Conservation (phyloP, 2,888 invertebrate genomes). For the Ceraclea dissimilis region DNA sequence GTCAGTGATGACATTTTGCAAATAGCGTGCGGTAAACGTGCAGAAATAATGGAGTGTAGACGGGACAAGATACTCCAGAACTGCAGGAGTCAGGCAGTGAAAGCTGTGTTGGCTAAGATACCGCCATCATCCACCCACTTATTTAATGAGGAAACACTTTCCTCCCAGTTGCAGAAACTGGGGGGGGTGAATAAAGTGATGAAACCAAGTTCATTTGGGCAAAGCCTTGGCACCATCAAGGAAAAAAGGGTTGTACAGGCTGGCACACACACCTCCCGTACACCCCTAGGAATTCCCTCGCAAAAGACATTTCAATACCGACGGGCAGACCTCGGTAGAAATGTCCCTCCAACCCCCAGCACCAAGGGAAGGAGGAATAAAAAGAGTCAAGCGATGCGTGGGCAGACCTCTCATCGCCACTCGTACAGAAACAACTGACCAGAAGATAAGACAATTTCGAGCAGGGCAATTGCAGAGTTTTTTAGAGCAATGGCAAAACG, state of each 20-base stretch:
- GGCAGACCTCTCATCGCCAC: slow-evolving; percentile 2
- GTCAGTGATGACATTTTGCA: background rate
- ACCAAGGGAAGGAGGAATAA: background rate
- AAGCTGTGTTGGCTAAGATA: background rate
- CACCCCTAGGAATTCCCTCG: background rate
- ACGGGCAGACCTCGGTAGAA: background rate
- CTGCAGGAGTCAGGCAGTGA: background rate
- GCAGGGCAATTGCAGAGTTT: background rate
- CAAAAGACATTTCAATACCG: background rate
- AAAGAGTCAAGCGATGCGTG: background rate
- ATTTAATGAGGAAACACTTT: background rate
- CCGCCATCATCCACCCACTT: background rate
- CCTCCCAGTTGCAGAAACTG: background rate
- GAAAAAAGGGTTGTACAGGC: background rate
- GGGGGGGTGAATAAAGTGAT: background rate
- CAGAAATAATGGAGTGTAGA: background rate
- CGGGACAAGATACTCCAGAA: background rate
- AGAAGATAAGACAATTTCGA: background rate
- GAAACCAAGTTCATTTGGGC: background rate
- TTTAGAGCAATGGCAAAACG: background rate
- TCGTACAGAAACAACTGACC: background rate
- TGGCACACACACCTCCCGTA: background rate
- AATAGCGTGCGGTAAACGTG: too few relatives aligned
- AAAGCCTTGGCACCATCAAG: background rate
- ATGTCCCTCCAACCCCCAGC: background rate